Evolutionary conservation across 2,888 invertebrate species (phyloP), one percentile per base, ranked within the genome.

Genomic region (Plebejus melissa): DNA sequence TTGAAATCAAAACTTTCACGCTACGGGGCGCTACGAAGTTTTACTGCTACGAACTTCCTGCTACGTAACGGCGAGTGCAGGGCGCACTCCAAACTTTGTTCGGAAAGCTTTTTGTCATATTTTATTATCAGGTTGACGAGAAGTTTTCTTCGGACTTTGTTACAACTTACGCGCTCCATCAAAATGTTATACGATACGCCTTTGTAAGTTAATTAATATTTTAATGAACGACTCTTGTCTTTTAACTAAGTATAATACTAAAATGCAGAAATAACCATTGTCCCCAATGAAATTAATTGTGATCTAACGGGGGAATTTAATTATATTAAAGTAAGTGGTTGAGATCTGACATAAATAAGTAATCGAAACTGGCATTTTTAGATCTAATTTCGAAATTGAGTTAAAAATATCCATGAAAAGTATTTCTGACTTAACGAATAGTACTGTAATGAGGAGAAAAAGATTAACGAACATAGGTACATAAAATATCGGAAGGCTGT

Each of bases 1-100:
- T 93, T 91, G 93, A 92, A 93, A 93, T 93, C 93, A 93, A 93
- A 93, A 93, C 93, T 93, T 93, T 93, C 93, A 91, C 93, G 92
- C 93, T 92, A 91, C 93, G 91, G 89, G 90, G 88, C 91, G 92
- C 92, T 93, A 93, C 93, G 91, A 93, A 93, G 93, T 93, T 93
- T 93, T 91, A 91, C 90, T 87, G 92, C 93, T 93, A 93, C 93
- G 89, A 93, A 93, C 93, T 93, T 93, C 93, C 93, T 92, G 92
- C 93, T 93, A 93, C 93, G 91, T 79, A 80, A 77, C 87, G 83
- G 84, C 84, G 88, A 90, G 90, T 90, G 91, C 89, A 89, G 88
- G 88, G 86, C 87, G 87, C 88, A 90, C 91, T 91, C 92, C 88
- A 91, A 93, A 93, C 91, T 93, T 93, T 91, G 90, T 91, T 91